A percentile compares a stretch with the other conserved stretches of the same genome.
phyloP scores from a whole-genome alignment of 1,140 invertebrate species.

The Maconellicoccus hirsutus region DNA sequence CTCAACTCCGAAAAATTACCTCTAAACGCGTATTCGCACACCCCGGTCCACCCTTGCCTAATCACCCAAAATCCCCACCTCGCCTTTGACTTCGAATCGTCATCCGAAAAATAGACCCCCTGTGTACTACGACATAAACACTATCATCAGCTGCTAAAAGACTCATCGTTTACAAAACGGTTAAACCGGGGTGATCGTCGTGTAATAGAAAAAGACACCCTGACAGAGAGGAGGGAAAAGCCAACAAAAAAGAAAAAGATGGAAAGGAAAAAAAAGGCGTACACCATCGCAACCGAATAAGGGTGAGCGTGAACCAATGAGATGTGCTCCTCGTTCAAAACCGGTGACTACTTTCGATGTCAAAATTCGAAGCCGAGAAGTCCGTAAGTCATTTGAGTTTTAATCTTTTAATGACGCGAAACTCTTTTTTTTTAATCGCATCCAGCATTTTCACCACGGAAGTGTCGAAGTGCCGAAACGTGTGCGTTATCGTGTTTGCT shows the following conservation, averaged over 20 bases:
- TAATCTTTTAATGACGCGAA: slow-evolving; percentile 15
- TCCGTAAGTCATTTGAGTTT: slow-evolving; percentile 10
- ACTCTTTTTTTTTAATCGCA: neutral
- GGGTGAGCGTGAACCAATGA: neutral
- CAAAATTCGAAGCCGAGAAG: slow-evolving; percentile 22
- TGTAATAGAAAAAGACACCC: neutral
- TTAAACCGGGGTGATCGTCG: slow-evolving; percentile 13
- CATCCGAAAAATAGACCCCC: too few relatives aligned
- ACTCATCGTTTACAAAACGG: slow-evolving; percentile 6
- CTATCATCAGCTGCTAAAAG: slow-evolving; percentile 16
- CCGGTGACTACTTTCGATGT: slow-evolving; percentile 15
- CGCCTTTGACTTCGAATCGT: too few relatives aligned
- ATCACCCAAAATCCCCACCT: too few relatives aligned
- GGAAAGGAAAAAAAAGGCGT: slow-evolving; percentile 9
- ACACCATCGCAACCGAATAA: neutral
- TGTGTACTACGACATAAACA: too few relatives aligned
- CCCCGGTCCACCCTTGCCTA: too few relatives aligned
- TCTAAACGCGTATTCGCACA: too few relatives aligned
- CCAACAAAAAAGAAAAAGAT: neutral
- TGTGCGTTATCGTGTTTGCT: too few relatives aligned
- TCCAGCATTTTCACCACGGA: neutral
- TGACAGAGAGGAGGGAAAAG: neutral
- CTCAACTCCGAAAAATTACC: too few relatives aligned
- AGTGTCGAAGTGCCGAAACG: too few relatives aligned
- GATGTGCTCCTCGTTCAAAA: neutral